Conservation (phyloP, 1,140 invertebrate species). For the Pseudachorutes palmiensis region DNA sequence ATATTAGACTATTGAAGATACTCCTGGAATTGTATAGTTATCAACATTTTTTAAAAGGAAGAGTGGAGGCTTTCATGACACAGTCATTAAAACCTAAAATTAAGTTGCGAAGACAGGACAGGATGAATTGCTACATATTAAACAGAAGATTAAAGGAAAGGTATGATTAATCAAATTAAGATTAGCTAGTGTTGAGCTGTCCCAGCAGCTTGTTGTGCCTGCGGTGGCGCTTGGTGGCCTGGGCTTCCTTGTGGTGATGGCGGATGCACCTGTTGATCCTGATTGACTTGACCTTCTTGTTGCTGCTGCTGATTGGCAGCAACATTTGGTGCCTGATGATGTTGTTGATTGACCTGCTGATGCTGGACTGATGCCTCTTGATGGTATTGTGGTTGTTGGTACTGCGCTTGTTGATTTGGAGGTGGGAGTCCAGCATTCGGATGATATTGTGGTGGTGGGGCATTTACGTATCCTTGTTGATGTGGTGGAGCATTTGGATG, state of each 20-base stretch:
- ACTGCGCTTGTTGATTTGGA: constrained; percentile 37
- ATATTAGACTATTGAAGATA: too few relatives aligned
- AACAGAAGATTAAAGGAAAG: too few relatives aligned
- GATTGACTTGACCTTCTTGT: constrained; percentile 1
- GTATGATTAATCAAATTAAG: too few relatives aligned
- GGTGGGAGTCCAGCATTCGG: constrained; percentile 15
- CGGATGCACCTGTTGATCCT: background rate
- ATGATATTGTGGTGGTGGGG: constrained; percentile 28
- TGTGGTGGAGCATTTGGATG: constrained; percentile 32
- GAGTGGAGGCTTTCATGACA: too few relatives aligned
- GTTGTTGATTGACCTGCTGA: constrained; percentile 21
- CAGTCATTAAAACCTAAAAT: too few relatives aligned
- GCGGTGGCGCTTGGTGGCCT: constrained; percentile 18
- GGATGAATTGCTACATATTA: too few relatives aligned
- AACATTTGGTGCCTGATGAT: background rate
- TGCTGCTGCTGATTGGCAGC: constrained; percentile 19
- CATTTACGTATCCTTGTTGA: constrained; percentile 37
- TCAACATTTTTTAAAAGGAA: too few relatives aligned
- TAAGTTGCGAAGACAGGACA: too few relatives aligned
- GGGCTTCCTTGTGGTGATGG: constrained; percentile 12
- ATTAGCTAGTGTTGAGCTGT: too few relatives aligned
- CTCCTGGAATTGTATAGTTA: too few relatives aligned
- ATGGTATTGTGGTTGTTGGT: constrained; percentile 26
- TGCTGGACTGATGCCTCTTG: constrained; percentile 34
- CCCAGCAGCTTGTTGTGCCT: constrained; percentile 18